phyloP scores from a whole-genome alignment of 2,113 vertebrate species.

The human (Homo sapiens) region DNA sequence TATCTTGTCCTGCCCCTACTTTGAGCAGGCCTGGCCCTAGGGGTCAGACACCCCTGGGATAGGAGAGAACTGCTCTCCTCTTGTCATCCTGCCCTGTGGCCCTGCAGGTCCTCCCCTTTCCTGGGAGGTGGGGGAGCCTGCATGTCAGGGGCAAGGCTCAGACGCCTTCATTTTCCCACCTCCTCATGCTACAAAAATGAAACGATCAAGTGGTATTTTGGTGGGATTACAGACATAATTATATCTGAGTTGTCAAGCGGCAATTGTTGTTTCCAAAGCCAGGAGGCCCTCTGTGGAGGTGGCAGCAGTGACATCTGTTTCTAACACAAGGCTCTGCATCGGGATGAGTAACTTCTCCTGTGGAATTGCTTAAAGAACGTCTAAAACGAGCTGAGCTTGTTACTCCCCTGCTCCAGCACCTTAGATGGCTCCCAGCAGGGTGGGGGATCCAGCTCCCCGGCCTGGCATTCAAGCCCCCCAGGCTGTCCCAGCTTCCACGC shows the following conservation, averaged over 20 bases:
- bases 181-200: constrained; percentile 47
- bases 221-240: constrained; percentile 77
- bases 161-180: background rate
- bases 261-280: constrained; percentile 74
- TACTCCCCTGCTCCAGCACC: background rate
- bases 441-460: background rate
- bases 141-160: background rate
- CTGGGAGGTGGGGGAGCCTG: background rate
- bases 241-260: constrained; percentile 67
- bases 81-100: background rate
- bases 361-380: constrained; percentile 72
- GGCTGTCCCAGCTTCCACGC: background rate
- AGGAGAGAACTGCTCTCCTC: background rate
- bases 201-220: constrained; percentile 65
- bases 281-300: constrained; percentile 73
- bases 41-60: background rate
- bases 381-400: background rate
- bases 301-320: constrained; percentile 75
- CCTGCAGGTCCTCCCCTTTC: background rate
- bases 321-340: constrained; percentile 63
- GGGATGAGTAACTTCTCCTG: constrained; percentile 76
- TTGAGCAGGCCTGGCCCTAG: background rate
- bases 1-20: background rate
- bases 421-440: background rate
- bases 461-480: too few species aligned